These are phyloP conservation scores for Sepiola atlantica DNA, from an alignment of 2,888 invertebrate genomes.

Conservation along the genomic window DNA sequence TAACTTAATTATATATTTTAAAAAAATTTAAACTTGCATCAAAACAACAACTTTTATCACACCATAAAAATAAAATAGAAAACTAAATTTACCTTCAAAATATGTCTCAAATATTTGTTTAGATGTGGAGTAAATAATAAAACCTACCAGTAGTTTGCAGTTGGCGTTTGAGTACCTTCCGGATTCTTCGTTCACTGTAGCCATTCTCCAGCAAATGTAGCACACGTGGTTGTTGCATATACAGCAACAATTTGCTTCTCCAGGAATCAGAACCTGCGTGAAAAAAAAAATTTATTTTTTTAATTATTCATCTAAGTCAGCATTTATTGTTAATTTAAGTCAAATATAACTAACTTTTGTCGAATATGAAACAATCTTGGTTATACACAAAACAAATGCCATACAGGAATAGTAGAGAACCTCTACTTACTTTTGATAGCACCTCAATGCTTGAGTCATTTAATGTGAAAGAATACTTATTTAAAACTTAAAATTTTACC, in stretches of 20 bases:
- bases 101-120: background rate
- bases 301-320: no score
- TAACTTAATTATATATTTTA: no score
- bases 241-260: conserved; percentile 37
- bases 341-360: no score
- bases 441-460: no score
- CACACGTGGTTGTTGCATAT: conserved; percentile 43
- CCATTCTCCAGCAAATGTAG: conserved; percentile 42
- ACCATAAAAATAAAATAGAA: background rate
- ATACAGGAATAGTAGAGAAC: no score
- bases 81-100: no score
- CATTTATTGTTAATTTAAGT: no score
- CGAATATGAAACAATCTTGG: no score
- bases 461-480: no score
- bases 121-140: background rate
- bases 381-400: no score
- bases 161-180: conserved; percentile 39
- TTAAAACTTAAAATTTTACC: no score
- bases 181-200: conserved; percentile 36
- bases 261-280: conserved; percentile 23
- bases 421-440: no score
- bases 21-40: background rate
- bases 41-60: background rate
- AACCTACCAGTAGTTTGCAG: conserved; percentile 40
- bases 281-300: background rate